phyloP scores from a whole-genome alignment of 2,797 vertebrate species.

The Sebastolobus altivelis region DNA sequence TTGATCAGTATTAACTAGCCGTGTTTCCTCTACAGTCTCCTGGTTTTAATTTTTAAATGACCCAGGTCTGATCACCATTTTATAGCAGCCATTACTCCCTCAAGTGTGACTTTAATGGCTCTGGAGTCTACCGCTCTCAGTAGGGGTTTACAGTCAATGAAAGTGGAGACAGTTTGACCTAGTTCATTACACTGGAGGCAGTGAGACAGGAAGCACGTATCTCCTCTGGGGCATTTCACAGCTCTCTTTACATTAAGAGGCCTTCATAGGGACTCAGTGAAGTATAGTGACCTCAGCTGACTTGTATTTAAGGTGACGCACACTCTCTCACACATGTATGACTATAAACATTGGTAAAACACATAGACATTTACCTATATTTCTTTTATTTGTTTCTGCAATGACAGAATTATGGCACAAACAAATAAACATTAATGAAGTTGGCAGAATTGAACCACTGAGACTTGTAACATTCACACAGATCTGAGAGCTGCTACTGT shows the following conservation, averaged over 20 bases:
- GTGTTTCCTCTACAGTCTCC: background rate
- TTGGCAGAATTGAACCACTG: background rate
- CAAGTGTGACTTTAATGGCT: conserved; percentile 54
- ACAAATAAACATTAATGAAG: background rate
- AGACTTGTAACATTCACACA: background rate
- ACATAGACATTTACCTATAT: background rate
- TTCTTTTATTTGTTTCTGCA: background rate
- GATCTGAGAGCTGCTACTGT: background rate
- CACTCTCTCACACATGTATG: background rate
- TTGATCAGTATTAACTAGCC: conserved; percentile 14
- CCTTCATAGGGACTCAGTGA: conserved; percentile 37
- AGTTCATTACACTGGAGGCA: conserved; percentile 65
- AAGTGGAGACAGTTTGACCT: conserved; percentile 75
- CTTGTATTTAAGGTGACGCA: conserved; percentile 16
- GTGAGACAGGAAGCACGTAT: conserved; percentile 48
- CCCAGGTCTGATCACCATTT: conserved; percentile 37
- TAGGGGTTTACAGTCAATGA: conserved; percentile 58
- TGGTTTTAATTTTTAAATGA: conserved; percentile 20
- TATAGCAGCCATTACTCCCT: conserved; percentile 33
- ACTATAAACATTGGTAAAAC: background rate
- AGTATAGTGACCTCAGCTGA: conserved; percentile 53
- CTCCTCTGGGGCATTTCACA: conserved; percentile 61
- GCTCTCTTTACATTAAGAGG: conserved; percentile 56
- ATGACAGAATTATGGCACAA: background rate
- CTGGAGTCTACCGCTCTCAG: conserved; percentile 42